Percentiles rank a stretch among this genome's conserved stretches.
phyloP scores from a whole-genome alignment of 2,113 vertebrate genomes.

The Megaceryle torquata region DNA sequence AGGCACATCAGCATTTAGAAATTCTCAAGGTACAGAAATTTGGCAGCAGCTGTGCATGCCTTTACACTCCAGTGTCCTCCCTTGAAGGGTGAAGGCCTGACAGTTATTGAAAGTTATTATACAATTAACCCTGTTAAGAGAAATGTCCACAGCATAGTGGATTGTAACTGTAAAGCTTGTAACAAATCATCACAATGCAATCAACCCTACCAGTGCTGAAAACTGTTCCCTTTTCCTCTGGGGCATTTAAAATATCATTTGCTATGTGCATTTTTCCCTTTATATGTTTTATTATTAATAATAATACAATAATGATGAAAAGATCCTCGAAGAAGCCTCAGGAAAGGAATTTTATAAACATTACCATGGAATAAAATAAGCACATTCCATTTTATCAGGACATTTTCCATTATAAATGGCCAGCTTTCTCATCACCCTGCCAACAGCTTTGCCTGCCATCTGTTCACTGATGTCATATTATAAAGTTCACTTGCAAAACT shows the following conservation, averaged over 20 bases:
- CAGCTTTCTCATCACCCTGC: conserved; percentile 53
- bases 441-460: conserved; percentile 67
- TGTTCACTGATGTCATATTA: conserved; percentile 68
- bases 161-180: conserved; percentile 13
- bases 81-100: conserved; percentile 10
- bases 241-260: conserved; percentile 43
- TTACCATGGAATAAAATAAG: conserved; percentile 70
- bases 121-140: conserved; percentile 43
- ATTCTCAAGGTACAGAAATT: conserved; percentile 35
- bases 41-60: conserved; percentile 14
- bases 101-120: conserved; percentile 14
- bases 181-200: conserved; percentile 52
- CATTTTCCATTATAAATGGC: conserved; percentile 75
- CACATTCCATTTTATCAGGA: conserved; percentile 69
- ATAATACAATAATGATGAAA: conserved; percentile 55
- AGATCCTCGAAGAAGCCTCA: conserved; percentile 49
- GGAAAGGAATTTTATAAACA: conserved; percentile 71
- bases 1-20: neutral
- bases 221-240: conserved; percentile 25
- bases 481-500: conserved; percentile 41
- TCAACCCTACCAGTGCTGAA: conserved; percentile 20
- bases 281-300: conserved; percentile 53
- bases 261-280: conserved; percentile 22
- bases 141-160: neutral
- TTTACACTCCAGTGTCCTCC: conserved; percentile 6